Conservation (phyloP, 2,113 vertebrate genomes). For the Engraulis encrasicolus region DNA sequence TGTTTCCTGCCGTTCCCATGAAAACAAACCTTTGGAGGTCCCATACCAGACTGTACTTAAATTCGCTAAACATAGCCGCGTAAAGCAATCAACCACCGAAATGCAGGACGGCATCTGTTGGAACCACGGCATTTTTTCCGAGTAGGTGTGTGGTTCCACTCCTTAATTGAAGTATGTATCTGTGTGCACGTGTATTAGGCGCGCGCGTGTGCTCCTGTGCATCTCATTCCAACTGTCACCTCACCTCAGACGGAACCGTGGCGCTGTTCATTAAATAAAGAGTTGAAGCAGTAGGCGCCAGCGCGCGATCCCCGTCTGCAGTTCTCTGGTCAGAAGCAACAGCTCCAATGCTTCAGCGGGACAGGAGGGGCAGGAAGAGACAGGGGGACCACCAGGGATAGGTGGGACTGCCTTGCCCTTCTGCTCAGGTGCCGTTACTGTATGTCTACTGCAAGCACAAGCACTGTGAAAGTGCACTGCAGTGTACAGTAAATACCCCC, state of each 20-base stretch:
- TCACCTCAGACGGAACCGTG: neutral
- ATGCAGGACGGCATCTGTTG: too few relatives aligned
- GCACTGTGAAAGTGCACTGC: neutral
- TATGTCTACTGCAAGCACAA: neutral
- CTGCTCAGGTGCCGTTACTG: neutral
- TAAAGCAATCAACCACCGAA: too few relatives aligned
- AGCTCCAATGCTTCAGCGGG: neutral
- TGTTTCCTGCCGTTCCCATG: too few relatives aligned
- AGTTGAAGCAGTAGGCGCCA: neutral
- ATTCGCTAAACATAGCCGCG: too few relatives aligned
- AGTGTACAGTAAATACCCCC: neutral
- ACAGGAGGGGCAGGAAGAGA: neutral
- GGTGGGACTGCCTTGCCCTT: neutral
- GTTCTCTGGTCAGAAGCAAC: neutral
- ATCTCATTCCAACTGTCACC: too few relatives aligned
- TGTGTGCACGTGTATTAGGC: too few relatives aligned
- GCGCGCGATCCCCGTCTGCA: conserved; percentile 5
- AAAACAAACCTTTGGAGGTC: too few relatives aligned
- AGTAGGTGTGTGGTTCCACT: too few relatives aligned
- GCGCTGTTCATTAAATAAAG: conserved; percentile 30
- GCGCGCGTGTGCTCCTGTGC: too few relatives aligned
- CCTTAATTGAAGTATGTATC: too few relatives aligned
- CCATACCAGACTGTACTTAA: too few relatives aligned
- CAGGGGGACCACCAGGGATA: neutral
- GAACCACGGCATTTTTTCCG: too few relatives aligned